Evolutionary conservation across 2,888 invertebrate species (phyloP), one percentile per base, ranked within the genome.

Genomic region (Lasioglossum leucozonium): DNA sequence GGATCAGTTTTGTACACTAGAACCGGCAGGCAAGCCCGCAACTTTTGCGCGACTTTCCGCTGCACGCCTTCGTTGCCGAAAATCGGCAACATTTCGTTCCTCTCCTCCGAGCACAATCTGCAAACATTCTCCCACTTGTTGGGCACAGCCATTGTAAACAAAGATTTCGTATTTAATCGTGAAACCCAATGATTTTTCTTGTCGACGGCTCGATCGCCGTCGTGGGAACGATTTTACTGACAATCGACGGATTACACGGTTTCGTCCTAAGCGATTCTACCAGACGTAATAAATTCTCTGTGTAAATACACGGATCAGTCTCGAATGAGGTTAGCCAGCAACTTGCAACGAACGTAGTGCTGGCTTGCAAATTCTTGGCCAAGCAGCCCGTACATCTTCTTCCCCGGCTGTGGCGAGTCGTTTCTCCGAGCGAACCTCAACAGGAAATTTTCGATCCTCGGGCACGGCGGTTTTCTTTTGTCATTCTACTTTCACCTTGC

Each of bases 1-100:
- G 94, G 94, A 87, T 94, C 94, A 5, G 92, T 93, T 87, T 93
- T 93, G 85, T 94, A 94, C 0, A 94, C 94, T 82, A 94, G 84
- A 18, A 94, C 92, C 8, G 94, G 94, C 44, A 94, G 79, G 74
- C 93, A 93, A 22, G 93, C 93, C 4, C 93, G 90, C 51, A 94
- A 79, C 81, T 94, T 94, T 44, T 93, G 92, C 30, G 91, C 92
- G 18, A 94, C 92, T 77, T 90, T 93, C 10, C 94, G 89, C 40
- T 92, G 92, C 5, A 91, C 47, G 5, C 94, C 94, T 77, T 94
- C 94, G 10, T 91, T 91, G 16, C 94, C 94, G 72, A 93, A 94
- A 62, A 94, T 94, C 5, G 92, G 79, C 76, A 94, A 82, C 94
- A 94, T 94, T 44, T 94, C 94, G 44, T 91, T 91, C 40, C 86